Evolutionary conservation across 35 echinoderm and acorn worm species (phyloP).

Genomic region (Lytechinus variegatus): DNA sequence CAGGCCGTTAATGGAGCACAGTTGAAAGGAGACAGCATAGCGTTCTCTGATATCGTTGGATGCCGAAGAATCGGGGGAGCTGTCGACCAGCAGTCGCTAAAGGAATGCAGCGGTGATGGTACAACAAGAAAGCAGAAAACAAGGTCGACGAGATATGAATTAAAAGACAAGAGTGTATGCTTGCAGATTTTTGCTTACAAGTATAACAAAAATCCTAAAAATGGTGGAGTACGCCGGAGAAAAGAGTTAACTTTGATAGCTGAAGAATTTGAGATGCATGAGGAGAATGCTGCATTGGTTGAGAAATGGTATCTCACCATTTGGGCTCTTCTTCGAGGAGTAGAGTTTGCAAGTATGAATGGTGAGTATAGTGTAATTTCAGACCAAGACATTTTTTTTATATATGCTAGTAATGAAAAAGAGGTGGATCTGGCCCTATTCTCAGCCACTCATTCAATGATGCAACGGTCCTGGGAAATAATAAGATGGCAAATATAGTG

Average conservation of each 20-base stretch:
- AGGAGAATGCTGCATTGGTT: constrained; percentile 5
- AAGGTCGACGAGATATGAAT: neutral
- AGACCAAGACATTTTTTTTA: too few relatives aligned
- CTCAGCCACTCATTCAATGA: too few relatives aligned
- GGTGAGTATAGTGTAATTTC: neutral
- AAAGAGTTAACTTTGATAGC: neutral
- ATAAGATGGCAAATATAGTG: too few relatives aligned
- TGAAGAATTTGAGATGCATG: neutral
- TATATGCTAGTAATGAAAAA: too few relatives aligned
- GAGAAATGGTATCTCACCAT: neutral
- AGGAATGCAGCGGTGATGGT: neutral
- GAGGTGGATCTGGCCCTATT: too few relatives aligned
- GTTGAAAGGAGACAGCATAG: neutral
- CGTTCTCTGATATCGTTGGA: neutral
- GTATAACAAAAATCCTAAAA: neutral
- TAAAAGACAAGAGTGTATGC: neutral
- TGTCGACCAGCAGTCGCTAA: neutral
- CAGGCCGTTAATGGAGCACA: neutral
- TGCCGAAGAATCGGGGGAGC: neutral
- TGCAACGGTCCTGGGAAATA: too few relatives aligned
- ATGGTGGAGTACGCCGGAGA: neutral
- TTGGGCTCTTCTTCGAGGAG: neutral
- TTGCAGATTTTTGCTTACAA: constrained; percentile 14
- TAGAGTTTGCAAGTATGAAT: neutral
- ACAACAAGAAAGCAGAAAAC: neutral